Evolutionary conservation across 2,797 vertebrate species (phyloP), one percentile per base, ranked within the genome.

Genomic region (Hoplostethus mediterraneus): DNA sequence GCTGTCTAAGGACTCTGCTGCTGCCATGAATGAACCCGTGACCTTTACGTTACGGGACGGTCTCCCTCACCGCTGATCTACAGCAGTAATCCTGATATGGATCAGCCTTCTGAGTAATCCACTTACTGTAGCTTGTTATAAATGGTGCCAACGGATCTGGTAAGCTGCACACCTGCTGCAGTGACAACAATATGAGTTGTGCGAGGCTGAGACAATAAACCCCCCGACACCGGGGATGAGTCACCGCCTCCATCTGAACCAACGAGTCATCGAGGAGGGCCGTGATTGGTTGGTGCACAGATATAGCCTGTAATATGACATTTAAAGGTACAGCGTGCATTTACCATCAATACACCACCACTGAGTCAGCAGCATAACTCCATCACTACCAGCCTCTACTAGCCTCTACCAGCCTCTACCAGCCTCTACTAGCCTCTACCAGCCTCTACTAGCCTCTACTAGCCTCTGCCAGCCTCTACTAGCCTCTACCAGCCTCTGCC

Each of bases 221-320:
- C 21, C 16, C 28, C 12, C 1, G 6, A 33, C 33, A 33, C 33
- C 64, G 30, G 33, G 16, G 75, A 68, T 82, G 80, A 75, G 62
- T 82, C 80, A 79, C 63, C 72, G 1, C 68, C 75, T 72, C 63
- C 6, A 61, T 30, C 4, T 28, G 42, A 57, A 60, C 38, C 38
- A 40, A 48, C 53, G 54, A 70, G 73, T 54, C 47, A 21, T 38
- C 21, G 33, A 58, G 60, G 58, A 38, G 31, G 14, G 59, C 63
- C 61, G 67, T 16, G 1, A 56, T 16, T 67, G 75, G 67, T 65
- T 57, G 75, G 68, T 65, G 60, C 75, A 75, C 61, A 69, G 56
- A 82, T 75, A 79, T 69, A 75, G 60, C 71, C 64, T 8, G 58
- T 21, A 0, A 71, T 52, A 57, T 77, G 75, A 64, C 80, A 61